Evolutionary conservation across 2,797 vertebrate species (phyloP), one percentile per base, ranked within the genome.

Genomic region (Neosilurus mollespiculum): DNA sequence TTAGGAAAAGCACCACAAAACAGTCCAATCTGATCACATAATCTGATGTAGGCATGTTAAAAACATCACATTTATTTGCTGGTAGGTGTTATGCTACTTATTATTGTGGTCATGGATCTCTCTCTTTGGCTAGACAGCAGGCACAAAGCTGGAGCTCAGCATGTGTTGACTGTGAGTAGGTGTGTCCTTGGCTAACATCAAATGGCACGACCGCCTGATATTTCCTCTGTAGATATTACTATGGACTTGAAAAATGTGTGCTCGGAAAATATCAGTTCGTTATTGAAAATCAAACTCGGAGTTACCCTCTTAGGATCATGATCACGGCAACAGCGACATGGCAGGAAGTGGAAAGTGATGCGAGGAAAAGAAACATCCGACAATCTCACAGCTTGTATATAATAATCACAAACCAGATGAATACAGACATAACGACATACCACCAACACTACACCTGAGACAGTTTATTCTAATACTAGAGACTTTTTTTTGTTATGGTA

Each of bases 91-190:
- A 20, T 51, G n/a, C 70, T 56, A 18, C 18, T 58, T 18, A 49
- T 20, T 34, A 54, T 66, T 56, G 24, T 51, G 54, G 70, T 34
- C 61, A 22, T 54, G 72, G 58, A 9, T 14, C 9, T 14, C 9
- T 14, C 9, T 49, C 16, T 76, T 53, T 65, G 15, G 43, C 61
- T 76, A 49, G 61, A 70, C 56, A 76, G 54, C 15, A 69, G 30
- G 49, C 15, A 43, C 30, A 79, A 58, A 73, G 58, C 26, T 56
- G 22, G 34, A 77, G 51, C 81, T 83, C 61, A 9, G 71, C 65
- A 80, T 83, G 64, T 78, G 70, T 20, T 82, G 76, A 65, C 30
- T 80, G 9, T 66, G 16, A n/a, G 83, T 81, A 88, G 87, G 83
- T 86, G 87, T 88, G 85, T 79, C 87, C 56, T 34, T 76, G 11